Evolutionary conservation across 2,797 vertebrate genomes (phyloP).

Genomic region (Coilia nasus): DNA sequence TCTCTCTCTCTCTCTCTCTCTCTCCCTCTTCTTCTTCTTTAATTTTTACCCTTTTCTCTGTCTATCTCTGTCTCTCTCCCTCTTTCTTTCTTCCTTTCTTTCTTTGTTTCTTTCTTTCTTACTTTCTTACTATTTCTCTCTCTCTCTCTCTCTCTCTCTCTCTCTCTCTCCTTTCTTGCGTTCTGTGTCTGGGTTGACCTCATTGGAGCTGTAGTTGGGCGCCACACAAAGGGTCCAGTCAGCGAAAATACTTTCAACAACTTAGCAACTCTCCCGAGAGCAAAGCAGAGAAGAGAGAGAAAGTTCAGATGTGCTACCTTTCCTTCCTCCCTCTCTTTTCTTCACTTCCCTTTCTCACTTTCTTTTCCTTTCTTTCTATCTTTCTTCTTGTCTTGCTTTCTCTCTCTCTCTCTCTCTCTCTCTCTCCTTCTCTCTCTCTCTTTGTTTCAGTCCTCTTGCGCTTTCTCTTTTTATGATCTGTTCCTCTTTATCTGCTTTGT

Average conservation of each 20-base stretch:
- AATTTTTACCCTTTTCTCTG: neutral
- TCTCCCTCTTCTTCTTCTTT: neutral
- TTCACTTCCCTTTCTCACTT: neutral
- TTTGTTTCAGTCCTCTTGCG: neutral
- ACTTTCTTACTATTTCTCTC: neutral
- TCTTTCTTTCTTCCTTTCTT: neutral
- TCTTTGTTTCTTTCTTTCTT: too few species aligned
- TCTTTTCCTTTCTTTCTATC: neutral
- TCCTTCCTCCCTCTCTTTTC: neutral
- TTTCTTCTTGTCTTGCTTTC: neutral
- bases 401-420: neutral
- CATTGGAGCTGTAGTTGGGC: conserved; percentile 23
- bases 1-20: neutral
- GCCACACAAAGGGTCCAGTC: conserved; percentile 23
- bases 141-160: neutral
- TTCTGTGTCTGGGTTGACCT: conserved; percentile 16
- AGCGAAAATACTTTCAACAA: conserved; percentile 32
- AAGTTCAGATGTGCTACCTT: neutral
- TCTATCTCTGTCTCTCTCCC: neutral
- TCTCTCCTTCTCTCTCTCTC: neutral
- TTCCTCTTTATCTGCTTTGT: neutral
- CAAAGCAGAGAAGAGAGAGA: conserved; percentile 22
- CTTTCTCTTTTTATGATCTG: neutral
- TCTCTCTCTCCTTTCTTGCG: conserved; percentile 3
- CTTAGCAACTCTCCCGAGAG: conserved; percentile 19